These are phyloP conservation scores for Anguilla marmorata DNA, from an alignment of 2,797 vertebrate species.

Conservation along the genomic window DNA sequence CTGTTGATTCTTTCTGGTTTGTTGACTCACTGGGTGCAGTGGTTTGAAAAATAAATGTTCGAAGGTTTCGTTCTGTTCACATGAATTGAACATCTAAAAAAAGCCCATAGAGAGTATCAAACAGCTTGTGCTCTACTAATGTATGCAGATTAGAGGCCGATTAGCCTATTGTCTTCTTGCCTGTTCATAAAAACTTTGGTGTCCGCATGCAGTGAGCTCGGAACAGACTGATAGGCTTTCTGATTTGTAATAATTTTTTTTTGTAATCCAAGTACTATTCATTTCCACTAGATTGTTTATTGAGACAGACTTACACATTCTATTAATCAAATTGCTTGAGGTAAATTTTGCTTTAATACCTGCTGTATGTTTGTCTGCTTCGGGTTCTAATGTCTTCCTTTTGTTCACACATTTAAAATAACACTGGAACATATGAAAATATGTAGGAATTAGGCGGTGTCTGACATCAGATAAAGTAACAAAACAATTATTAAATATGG, in stretches of 20 bases:
- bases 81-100: not conserved
- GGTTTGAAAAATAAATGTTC: constrained; percentile 2
- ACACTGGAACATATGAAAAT: not conserved
- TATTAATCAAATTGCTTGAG: not conserved
- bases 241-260: not conserved
- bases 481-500: no score
- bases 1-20: not conserved
- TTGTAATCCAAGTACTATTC: not conserved
- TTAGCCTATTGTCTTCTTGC: not conserved
- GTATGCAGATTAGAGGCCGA: not conserved
- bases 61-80: not conserved
- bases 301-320: not conserved
- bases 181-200: not conserved
- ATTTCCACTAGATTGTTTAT: not conserved
- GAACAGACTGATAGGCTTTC: not conserved
- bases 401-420: not conserved
- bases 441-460: not conserved
- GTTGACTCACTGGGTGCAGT: constrained; percentile 8
- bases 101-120: not conserved
- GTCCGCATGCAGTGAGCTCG: not conserved
- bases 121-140: not conserved
- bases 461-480: no score
- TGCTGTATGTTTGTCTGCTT: not conserved
- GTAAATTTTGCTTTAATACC: not conserved
- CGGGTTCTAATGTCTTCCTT: not conserved